These are phyloP conservation scores for Oreochromis niloticus DNA, from an alignment of 2,113 vertebrate genomes.

Conservation along the genomic window DNA sequence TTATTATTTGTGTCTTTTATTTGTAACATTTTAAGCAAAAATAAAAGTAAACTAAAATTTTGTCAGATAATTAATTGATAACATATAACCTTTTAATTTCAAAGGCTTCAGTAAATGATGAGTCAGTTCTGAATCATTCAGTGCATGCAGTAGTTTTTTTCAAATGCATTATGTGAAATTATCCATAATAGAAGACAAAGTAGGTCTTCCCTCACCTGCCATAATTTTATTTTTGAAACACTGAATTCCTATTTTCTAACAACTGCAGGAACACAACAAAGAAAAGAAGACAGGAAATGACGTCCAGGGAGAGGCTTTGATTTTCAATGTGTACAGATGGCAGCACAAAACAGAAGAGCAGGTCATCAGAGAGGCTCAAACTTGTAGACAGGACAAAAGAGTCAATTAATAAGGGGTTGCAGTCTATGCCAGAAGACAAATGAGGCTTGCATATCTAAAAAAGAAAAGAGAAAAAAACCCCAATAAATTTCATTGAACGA, in stretches of 20 bases:
- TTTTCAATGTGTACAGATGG: constrained; percentile 34
- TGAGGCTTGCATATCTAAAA: background rate
- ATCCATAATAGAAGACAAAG: background rate
- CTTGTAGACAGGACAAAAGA: constrained; percentile 29
- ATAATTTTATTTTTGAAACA: background rate
- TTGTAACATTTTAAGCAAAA: background rate
- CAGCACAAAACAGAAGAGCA: constrained; percentile 27
- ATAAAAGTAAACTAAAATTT: background rate
- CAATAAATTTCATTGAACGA: background rate
- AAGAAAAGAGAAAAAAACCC: background rate
- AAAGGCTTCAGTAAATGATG: background rate
- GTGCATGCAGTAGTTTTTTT: background rate
- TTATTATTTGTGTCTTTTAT: background rate
- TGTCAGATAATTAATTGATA: background rate
- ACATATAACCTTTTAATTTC: background rate
- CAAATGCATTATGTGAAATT: background rate
- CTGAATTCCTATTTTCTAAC: background rate
- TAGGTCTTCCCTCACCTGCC: background rate
- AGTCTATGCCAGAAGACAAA: constrained; percentile 4
- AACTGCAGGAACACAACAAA: background rate
- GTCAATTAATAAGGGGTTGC: constrained; percentile 29
- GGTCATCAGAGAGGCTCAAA: background rate
- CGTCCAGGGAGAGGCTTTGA: background rate
- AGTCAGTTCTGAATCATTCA: background rate
- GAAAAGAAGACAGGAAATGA: background rate